phyloP scores from a whole-genome alignment of 2,797 vertebrate genomes.

The Benthosema pterotum region DNA sequence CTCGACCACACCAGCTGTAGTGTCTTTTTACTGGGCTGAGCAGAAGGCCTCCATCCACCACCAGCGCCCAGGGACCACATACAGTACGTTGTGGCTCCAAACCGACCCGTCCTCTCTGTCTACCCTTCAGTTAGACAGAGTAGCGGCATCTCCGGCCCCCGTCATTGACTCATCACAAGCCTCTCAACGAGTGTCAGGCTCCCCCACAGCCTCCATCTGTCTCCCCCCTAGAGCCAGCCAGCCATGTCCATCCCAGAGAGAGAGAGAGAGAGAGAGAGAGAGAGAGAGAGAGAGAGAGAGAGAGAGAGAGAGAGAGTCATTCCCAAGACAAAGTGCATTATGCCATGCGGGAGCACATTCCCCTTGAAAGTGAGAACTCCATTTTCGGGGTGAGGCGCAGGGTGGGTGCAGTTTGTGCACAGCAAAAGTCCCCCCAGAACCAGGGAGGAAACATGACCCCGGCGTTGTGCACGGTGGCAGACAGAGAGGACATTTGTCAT shows the following conservation, averaged over 20 bases:
- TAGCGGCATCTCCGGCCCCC: slow-evolving; percentile 34
- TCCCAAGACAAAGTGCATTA: slow-evolving; percentile 80
- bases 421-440: slow-evolving; percentile 18
- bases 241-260: slow-evolving; percentile 67
- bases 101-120: slow-evolving; percentile 55
- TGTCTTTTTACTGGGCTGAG: slow-evolving; percentile 27
- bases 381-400: slow-evolving; percentile 67
- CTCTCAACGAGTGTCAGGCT: slow-evolving; percentile 80
- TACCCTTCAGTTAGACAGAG: slow-evolving; percentile 74
- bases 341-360: slow-evolving; percentile 62
- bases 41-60: slow-evolving; percentile 25
- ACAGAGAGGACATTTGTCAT: slow-evolving; percentile 68
- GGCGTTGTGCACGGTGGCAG: slow-evolving; percentile 58
- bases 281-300: background rate
- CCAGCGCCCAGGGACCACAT: no score
- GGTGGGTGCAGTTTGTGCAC: no score
- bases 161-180: slow-evolving; percentile 80
- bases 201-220: slow-evolving; percentile 77
- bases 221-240: slow-evolving; percentile 71
- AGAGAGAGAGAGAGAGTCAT: slow-evolving; percentile 68
- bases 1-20: slow-evolving; percentile 1
- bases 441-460: slow-evolving; percentile 52
- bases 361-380: slow-evolving; percentile 78
- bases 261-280: slow-evolving; percentile 4
- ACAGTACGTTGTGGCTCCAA: slow-evolving; percentile 21